These are phyloP conservation scores for Mizuhopecten yessoensis DNA, from an alignment of 1,140 invertebrate genomes.

Conservation along the genomic window DNA sequence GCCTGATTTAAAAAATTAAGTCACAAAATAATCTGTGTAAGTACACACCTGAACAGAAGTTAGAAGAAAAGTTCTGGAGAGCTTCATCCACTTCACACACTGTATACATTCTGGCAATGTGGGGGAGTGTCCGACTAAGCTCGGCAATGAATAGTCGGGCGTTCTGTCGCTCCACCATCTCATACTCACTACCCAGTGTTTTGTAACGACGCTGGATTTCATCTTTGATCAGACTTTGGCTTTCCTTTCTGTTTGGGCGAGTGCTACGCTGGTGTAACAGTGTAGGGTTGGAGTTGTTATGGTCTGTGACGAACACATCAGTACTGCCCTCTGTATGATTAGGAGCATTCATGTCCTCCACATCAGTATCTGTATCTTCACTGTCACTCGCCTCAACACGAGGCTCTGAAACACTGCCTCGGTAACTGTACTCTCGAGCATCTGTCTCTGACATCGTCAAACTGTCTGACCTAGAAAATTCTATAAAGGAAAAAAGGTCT, in stretches of 20 bases:
- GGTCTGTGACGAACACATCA: constrained; percentile 8
- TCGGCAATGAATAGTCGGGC: constrained; percentile 90
- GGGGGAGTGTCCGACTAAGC: constrained; percentile 89
- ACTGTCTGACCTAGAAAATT: constrained; percentile 9
- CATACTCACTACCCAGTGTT: constrained; percentile 56
- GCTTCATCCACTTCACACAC: constrained; percentile 94
- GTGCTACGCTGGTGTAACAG: neutral
- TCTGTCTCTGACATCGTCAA: neutral
- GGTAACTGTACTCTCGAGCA: neutral
- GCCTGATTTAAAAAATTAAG: no score
- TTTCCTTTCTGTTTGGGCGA: constrained; percentile 26
- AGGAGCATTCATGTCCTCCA: no score
- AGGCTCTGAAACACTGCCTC: constrained; percentile 11
- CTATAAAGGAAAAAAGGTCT: neutral
- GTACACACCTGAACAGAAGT: constrained; percentile 92
- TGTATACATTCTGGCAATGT: constrained; percentile 88
- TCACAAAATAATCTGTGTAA: no score
- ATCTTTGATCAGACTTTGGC: constrained; percentile 47
- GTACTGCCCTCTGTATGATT: constrained; percentile 36
- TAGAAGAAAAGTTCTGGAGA: constrained; percentile 94
- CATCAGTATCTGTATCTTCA: neutral
- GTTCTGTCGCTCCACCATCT: constrained; percentile 90
- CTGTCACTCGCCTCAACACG: neutral
- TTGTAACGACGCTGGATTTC: constrained; percentile 57
- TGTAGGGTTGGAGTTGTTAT: neutral